Evolutionary conservation across 2,888 invertebrate genomes (phyloP), one percentile per base, ranked within the genome.

Genomic region (Chouioia cunea): DNA sequence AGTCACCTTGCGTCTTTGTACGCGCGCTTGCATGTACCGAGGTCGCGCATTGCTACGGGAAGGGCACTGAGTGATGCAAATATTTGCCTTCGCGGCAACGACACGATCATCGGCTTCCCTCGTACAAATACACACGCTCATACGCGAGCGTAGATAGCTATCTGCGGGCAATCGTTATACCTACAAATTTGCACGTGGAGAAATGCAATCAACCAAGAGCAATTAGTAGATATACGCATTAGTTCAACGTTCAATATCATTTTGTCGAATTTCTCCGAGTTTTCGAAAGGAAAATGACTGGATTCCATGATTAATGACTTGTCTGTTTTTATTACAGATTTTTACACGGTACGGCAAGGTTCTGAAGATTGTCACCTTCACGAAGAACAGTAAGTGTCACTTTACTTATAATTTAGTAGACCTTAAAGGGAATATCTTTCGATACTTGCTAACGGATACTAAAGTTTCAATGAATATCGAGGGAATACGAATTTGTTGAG

Each of bases 281-380:
- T n/a, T 46, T 18, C 20, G 8, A 12, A 27, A 27, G 1, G 12
- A 36, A 6, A 36, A 36, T 36, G 36, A 36, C 1, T 36, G n/a
- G n/a, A n/a, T 36, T 36, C 6, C 10, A 36, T 36, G 2, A 10
- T 36, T 27, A 47, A 56, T 16, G 1, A 59, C 52, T 65, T 48
- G 18, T 22, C 53, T 12, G 36, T 75, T 71, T 80, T 12, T 81
- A 77, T 90, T 90, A 82, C 93, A 98, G 91, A 97, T 99, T 87
- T 99, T 99, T 91, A 96, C 97, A 82, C 93, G 98, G 80, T 98
- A 95, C 87, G 99, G 99, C 81, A 98, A 97, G 89, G 98, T 99
- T 82, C 91, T 99, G 84, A 98, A 99, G 89, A 99, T 99, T 83
- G 99, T 99, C 85, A 99, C 99, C 80, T 99, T 99, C 90, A 99